Evolutionary conservation across 2,797 vertebrate species (phyloP).

Genomic region (Pseudomugil gertrudae): DNA sequence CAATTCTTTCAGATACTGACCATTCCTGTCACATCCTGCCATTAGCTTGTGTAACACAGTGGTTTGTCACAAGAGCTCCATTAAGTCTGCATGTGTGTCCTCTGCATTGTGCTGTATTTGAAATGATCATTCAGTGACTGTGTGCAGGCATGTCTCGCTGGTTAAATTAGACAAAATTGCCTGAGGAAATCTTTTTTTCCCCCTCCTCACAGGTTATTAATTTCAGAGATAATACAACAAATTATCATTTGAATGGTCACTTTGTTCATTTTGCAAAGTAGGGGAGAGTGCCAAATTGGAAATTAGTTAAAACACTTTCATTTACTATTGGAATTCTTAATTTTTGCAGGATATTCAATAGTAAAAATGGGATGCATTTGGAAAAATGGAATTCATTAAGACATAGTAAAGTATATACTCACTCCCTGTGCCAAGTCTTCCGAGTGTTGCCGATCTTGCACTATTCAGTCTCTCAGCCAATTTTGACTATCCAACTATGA

Average conservation of each 20-base stretch:
- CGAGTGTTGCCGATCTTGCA: slow-evolving; percentile 8
- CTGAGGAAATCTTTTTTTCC: background rate
- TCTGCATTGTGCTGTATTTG: slow-evolving; percentile 13
- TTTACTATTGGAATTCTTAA: slow-evolving; percentile 23
- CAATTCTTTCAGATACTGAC: slow-evolving; percentile 48
- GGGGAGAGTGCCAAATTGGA: slow-evolving; percentile 30
- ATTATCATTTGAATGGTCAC: slow-evolving; percentile 41
- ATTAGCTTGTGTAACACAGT: slow-evolving; percentile 49
- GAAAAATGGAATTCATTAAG: slow-evolving; percentile 4
- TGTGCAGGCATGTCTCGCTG: slow-evolving; percentile 2
- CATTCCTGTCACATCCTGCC: slow-evolving; percentile 61
- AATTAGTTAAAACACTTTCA: slow-evolving; percentile 37
- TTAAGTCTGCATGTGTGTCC: slow-evolving; percentile 5
- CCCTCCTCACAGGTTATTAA: slow-evolving; percentile 34
- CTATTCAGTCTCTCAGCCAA: background rate
- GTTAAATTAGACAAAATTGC: slow-evolving; percentile 39
- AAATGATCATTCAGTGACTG: slow-evolving; percentile 22
- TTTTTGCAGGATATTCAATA: slow-evolving; percentile 24
- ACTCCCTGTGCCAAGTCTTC: slow-evolving; percentile 14
- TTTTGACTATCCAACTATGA: slow-evolving; percentile 12
- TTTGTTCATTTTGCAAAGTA: slow-evolving; percentile 33
- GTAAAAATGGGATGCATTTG: slow-evolving; percentile 4
- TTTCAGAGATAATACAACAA: slow-evolving; percentile 39
- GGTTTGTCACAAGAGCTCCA: slow-evolving; percentile 45
- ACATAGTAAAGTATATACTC: slow-evolving; percentile 7